Conservation (phyloP, 2,888 invertebrate genomes). For the Sturmia bella region DNA sequence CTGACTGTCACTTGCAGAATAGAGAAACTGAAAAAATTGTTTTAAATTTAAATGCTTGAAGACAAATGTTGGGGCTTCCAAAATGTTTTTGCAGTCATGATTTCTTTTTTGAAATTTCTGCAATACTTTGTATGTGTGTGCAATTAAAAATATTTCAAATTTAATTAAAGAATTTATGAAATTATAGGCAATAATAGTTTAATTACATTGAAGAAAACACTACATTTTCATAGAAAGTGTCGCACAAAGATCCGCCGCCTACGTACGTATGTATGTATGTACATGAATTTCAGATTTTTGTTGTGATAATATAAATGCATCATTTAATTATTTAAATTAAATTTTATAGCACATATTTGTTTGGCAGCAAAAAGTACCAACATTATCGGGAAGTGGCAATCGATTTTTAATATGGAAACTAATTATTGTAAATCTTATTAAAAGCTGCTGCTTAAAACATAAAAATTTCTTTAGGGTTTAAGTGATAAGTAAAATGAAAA, state of each 20-base stretch:
- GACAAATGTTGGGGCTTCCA: conserved; percentile 7
- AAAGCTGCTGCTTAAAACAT: too few relatives aligned
- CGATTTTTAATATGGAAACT: too few relatives aligned
- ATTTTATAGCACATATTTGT: too few relatives aligned
- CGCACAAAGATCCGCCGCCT: neutral
- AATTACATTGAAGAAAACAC: neutral
- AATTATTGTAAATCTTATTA: too few relatives aligned
- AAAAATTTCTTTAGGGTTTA: too few relatives aligned
- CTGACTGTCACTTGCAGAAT: conserved; percentile 4
- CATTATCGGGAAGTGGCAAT: too few relatives aligned
- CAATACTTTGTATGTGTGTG: neutral
- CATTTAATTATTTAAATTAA: neutral
- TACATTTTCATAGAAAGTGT: conserved; percentile 7
- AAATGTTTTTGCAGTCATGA: neutral
- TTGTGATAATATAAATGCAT: neutral
- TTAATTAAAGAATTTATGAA: conserved; percentile 17
- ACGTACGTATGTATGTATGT: neutral
- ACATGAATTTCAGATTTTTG: neutral
- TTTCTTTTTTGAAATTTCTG: too few relatives aligned
- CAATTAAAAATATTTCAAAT: neutral
- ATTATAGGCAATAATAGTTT: neutral
- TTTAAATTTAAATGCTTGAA: conserved; percentile 18
- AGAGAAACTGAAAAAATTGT: neutral
- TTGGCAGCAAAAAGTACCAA: too few relatives aligned
- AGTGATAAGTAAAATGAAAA: too few relatives aligned